Evolutionary conservation across 2,888 invertebrate genomes (phyloP), one percentile per base, ranked within the genome.

Genomic region (Cheilosia vernalis): DNA sequence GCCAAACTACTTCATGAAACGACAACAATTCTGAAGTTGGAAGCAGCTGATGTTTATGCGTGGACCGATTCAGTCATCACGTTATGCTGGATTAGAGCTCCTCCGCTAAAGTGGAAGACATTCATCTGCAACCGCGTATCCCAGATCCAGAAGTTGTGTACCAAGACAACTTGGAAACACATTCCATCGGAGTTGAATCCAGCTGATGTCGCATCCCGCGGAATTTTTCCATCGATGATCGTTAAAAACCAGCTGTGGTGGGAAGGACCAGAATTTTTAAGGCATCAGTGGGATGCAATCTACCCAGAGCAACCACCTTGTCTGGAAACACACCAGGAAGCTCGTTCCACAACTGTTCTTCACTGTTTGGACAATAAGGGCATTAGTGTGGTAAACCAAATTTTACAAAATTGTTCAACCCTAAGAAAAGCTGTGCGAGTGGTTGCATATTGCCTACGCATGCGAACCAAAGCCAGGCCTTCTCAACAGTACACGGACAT

Each of bases 71-170:
- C 63, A 2, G 33, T 44, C 24, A 51, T 66, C 10, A 66, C 66
- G 13, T 51, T 27, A 33, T 37, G 30, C 33, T 37, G 15, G 66
- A 40, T 49, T 49, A 64, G 42, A 33, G 63, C 49, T 40, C 44
- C 40, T 30, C 44, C 56, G 37, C 44, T 21, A 19, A 56, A 53
- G 3, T 55, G 13, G 44, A 55, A 53, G 0, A 69, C 56, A 40
- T 56, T 47, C 19, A 55, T 69, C 40, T 37, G 27, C 40, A 66
- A 42, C n/a, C 42, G 67, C 5, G 67, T 67, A 4, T 19, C 67
- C 10, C 24, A 56, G 24, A 69, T 56, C 4, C 56, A 69, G 53
- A 17, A 69, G 56, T 33, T 24, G 27, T 53, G 24, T 24, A 24
- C 24, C 24, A 1, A 24, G 3, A 24, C 24, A 24, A 24, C 3